Conservation (phyloP, 1,140 invertebrate genomes). For the Alviniconcha marisindica region DNA sequence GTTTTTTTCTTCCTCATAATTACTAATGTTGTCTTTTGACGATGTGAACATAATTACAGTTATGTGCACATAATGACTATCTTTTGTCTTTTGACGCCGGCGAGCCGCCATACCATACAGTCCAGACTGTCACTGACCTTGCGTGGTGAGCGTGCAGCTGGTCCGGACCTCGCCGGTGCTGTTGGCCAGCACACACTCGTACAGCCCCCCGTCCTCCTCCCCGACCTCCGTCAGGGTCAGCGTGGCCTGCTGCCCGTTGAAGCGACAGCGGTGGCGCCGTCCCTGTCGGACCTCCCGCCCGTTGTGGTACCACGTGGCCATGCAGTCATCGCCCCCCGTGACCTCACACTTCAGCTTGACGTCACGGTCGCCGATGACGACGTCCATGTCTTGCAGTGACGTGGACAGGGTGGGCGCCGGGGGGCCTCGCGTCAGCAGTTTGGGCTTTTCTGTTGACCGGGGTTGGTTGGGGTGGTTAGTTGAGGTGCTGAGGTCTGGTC, state of each 20-base stretch:
- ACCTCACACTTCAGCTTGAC: conserved; percentile 56
- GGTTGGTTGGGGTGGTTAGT: too few relatives aligned
- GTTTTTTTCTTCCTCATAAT: too few relatives aligned
- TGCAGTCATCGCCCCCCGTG: conserved; percentile 49
- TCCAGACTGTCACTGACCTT: conserved; percentile 30
- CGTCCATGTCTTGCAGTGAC: conserved; percentile 57
- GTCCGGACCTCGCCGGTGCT: conserved; percentile 65
- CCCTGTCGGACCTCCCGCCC: conserved; percentile 54
- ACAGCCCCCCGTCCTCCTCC: conserved; percentile 62
- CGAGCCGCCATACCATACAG: too few relatives aligned
- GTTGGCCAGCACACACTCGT: conserved; percentile 70
- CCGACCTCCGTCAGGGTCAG: conserved; percentile 60
- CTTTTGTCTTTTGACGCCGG: too few relatives aligned
- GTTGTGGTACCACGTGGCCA: conserved; percentile 65
- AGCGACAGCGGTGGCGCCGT: conserved; percentile 51
- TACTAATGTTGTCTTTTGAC: too few relatives aligned
- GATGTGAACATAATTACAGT: too few relatives aligned
- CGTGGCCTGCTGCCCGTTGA: conserved; percentile 62
- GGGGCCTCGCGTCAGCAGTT: conserved; percentile 49
- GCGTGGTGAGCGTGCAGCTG: conserved; percentile 61
- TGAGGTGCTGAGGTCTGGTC: too few relatives aligned
- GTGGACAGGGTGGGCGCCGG: conserved; percentile 53
- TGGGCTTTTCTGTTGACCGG: conserved; percentile 52
- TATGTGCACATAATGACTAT: too few relatives aligned
- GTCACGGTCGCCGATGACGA: conserved; percentile 55